Evolutionary conservation across 2,113 vertebrate genomes (phyloP), one percentile per base, ranked within the genome.

Genomic region (Indicator maculatus): DNA sequence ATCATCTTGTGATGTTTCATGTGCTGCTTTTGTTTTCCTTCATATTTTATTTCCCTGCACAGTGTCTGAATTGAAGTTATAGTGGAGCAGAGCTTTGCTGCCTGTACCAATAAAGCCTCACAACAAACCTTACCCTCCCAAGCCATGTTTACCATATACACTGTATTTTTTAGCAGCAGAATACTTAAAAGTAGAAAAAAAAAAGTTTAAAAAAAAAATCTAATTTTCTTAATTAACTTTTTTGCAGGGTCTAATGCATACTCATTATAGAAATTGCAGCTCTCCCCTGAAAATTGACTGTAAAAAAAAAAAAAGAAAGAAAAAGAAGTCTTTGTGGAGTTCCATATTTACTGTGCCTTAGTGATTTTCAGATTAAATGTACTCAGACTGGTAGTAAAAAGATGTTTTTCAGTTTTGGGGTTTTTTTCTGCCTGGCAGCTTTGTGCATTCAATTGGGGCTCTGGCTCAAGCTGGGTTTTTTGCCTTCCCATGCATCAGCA

Each of bases 211-310:
- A 76, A 64, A 83, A 80, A 65, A 36, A 60, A 24, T 8, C 53
- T 89, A 28, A 82, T 94, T 94, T 93, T 90, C 89, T 93, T 96
- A 93, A 96, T 96, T 97, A 96, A 93, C 82, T 92, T 94, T 93
- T 91, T 73, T 91, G 85, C 73, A 92, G 85, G 23, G 15, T 89
- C 91, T 96, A 94, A 89, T 95, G 64, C 65, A 38, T 76, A 81
- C 66, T 97, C 84, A 79, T 96, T 96, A 92, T 28, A 93, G 72
- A 86, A 94, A 90, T 84, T 84, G 63, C n/a, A 64, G 38, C 36
- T 95, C 70, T 79, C 27, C 38, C 88, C 83, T 39, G 12, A 83
- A 96, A 94, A 95, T 27, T 59, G 73, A 74, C 58, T 88, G 26
- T 71, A 79, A 87, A 93, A 84, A 79, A 95, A 86, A 73, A 74